Evolutionary conservation across 1,140 invertebrate species (phyloP), one percentile per base, ranked within the genome.

Genomic region (Zophobas atratus): DNA sequence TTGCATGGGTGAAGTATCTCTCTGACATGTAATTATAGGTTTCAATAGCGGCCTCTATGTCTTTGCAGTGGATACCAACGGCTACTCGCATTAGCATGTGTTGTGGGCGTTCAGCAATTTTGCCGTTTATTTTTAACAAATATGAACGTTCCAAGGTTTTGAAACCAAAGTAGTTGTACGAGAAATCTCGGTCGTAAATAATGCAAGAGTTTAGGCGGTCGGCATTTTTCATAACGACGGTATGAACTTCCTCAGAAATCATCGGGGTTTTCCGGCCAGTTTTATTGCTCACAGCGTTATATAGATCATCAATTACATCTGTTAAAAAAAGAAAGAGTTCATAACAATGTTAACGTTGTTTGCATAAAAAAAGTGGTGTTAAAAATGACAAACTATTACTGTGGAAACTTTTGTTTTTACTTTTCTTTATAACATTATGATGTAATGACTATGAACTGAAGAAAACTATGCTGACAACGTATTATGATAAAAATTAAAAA

Each of bases 101-200:
- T 20, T 20, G 20, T 20, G 20, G 20, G 20, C 20, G 20, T 20
- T 20, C 20, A 2, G 92, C 97, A 63, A 99, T 94, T 91, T 98
- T 98, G 0, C 93, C 93, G 87, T 98, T 91, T 70, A 99, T 97
- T 87, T 97, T 98, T 35, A 99, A 86, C 63, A 99, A 88, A 86
- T 99, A 99, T 1, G 97, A 98, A 77, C 96, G 89, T 85, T 99
- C 98, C 56, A 99, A 88, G 1, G 98, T 99, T 90, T 99, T 99
- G 83, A 99, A 99, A 49, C 98, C 98, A 92, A 99, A 99, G 86
- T 98, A 51, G 39, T 73, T 73, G 87, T 99, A 99, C 75, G 90
- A 93, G 84, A 97, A 99, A 88, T 99, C 99, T 81, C 98, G 91
- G 84, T 99, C 97, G 88, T 99, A 99, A 63, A 99, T 96, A 81